phyloP scores from a whole-genome alignment of 1,140 invertebrate genomes.

The Apis florea region DNA sequence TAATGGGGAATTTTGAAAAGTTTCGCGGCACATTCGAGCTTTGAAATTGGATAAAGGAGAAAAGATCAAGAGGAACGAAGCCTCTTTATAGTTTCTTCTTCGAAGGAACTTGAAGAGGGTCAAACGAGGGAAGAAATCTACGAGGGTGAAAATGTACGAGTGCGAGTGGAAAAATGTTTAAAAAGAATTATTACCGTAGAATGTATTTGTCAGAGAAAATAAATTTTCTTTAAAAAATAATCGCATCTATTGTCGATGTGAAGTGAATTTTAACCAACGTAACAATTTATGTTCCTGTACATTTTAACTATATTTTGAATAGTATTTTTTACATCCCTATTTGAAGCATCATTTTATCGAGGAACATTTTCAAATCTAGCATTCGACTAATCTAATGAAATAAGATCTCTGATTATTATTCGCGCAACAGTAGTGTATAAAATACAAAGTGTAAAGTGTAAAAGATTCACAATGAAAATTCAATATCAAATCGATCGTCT shows the following conservation, averaged over 20 bases:
- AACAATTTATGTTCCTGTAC: neutral
- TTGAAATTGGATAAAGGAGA: constrained; percentile 17
- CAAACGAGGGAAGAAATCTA: neutral
- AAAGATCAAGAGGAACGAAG: constrained; percentile 7
- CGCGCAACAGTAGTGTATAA: too few relatives aligned
- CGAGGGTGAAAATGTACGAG: neutral
- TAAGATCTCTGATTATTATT: too few relatives aligned
- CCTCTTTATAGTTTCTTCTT: neutral
- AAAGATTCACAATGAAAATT: neutral
- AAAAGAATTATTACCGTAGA: neutral
- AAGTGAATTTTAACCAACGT: neutral
- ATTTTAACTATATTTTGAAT: too few relatives aligned
- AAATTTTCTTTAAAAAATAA: too few relatives aligned
- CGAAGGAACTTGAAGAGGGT: neutral
- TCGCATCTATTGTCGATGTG: too few relatives aligned
- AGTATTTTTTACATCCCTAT: too few relatives aligned
- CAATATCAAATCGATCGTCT: constrained; percentile 20
- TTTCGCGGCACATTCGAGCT: constrained; percentile 13
- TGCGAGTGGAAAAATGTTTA: neutral
- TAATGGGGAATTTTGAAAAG: constrained; percentile 12
- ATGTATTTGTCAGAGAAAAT: too few relatives aligned
- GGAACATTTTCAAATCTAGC: neutral
- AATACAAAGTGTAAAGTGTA: too few relatives aligned
- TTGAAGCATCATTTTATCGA: too few relatives aligned
- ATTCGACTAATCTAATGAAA: too few relatives aligned